Evolutionary conservation across 2,113 vertebrate species (phyloP).

Genomic region (Toxotes chatareus): DNA sequence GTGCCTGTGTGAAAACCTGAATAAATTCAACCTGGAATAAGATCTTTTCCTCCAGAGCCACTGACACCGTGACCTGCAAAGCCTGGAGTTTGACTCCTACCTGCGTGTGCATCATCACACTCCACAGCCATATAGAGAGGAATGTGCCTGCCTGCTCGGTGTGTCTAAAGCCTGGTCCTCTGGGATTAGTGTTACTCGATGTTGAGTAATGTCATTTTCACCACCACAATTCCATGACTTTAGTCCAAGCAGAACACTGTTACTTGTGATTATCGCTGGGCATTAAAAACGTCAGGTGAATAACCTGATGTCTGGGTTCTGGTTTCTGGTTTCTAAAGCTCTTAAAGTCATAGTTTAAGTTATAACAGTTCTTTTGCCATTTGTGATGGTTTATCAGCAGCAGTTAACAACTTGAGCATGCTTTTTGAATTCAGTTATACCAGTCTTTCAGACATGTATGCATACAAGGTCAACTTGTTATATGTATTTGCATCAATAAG

Average conservation of each 20-base stretch:
- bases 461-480: background rate
- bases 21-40: conserved; percentile 34
- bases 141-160: conserved; percentile 7
- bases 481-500: background rate
- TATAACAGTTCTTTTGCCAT: background rate
- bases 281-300: background rate
- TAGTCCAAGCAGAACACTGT: conserved; percentile 22
- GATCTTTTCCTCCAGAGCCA: conserved; percentile 4
- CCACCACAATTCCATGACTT: conserved; percentile 18
- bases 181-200: conserved; percentile 30
- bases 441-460: background rate
- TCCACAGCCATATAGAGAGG: conserved; percentile 45
- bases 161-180: conserved; percentile 24
- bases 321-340: no score
- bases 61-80: conserved; percentile 40
- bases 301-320: background rate
- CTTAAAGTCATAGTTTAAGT: no score
- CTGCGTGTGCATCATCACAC: conserved; percentile 30
- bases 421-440: background rate
- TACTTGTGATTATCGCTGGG: conserved; percentile 34
- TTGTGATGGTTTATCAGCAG: background rate
- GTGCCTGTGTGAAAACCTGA: conserved; percentile 20
- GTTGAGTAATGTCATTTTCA: conserved; percentile 24
- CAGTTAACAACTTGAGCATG: background rate
- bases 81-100: conserved; percentile 38